Base-by-base conservation (phyloP, 2,797 vertebrate species). In the Allobates femoralis region DNA sequence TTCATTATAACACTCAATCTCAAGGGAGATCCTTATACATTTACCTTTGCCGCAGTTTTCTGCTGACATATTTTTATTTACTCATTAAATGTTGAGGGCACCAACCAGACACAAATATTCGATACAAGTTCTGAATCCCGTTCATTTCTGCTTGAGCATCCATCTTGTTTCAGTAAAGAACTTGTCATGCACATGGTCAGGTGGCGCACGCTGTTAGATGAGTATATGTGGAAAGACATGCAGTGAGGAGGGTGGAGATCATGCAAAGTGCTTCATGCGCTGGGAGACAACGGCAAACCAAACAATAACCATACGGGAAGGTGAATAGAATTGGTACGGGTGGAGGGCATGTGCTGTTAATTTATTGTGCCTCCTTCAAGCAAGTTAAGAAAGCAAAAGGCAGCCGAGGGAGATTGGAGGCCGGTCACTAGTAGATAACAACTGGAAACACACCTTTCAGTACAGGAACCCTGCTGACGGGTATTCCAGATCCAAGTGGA, bases 361-460 rank as follows among this genome's bases (percentile, higher is more conserved):
- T 19, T 56, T 78, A 8, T 51, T 55, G 87, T 60, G 88, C 84
- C 84, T 85, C 32, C 58, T 30, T 66, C 85, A 92, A 92, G 93
- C 91, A 77, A 90, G 84, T 89, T 71, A 71, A 6, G 0, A 88
- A 88, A 88, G 79, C 82, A 84, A 74, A 81, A 88, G 69, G 67
- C 82, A 66, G 88, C 83, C 90, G 14, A 30, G 89, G 90, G 90
- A 92, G 90, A 85, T 91, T 41, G 55, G 56, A 87, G 91, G 89
- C 84, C 32, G 30, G 84, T 16, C 64, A 87, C 50, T 81, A 80
- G n/a, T 53, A 78, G 81, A 86, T 86, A 86, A 55, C 81, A 89
- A 67, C 0, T 67, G n/a, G 10, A 51, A 88, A 90, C 93, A 92
- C 92, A 95, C 94, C 95, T 95, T 92, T 94, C 37, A 89, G 91